These are phyloP conservation scores for Chloroclystis v-ata DNA, from an alignment of 2,888 invertebrate genomes.

Conservation along the genomic window DNA sequence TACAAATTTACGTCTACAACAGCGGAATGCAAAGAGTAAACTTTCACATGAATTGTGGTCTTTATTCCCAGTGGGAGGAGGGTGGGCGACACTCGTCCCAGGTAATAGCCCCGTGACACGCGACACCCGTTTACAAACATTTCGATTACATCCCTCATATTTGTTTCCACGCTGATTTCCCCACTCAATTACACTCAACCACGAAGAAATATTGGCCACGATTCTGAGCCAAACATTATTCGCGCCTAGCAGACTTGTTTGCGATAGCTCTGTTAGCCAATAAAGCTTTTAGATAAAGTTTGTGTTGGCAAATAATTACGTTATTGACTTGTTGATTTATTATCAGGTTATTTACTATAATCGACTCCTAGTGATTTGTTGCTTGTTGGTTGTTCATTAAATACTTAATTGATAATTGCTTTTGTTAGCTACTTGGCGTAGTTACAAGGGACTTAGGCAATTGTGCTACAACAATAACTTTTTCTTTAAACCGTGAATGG, in stretches of 20 bases:
- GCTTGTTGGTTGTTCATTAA: not conserved
- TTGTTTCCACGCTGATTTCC: constrained; percentile 61
- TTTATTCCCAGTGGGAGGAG: constrained; percentile 34
- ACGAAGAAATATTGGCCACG: constrained; percentile 25
- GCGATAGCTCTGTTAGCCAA: constrained; percentile 17
- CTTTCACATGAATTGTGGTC: constrained; percentile 35
- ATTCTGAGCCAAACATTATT: constrained; percentile 21
- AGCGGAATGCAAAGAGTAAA: constrained; percentile 27
- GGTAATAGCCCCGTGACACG: constrained; percentile 64
- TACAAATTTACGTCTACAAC: constrained; percentile 23
- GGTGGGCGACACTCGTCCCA: constrained; percentile 36
- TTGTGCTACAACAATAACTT: not conserved
- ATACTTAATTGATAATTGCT: not conserved
- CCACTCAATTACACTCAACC: constrained; percentile 47
- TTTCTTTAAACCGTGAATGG: too few species aligned
- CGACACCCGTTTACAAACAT: constrained; percentile 71
- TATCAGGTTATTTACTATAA: not conserved
- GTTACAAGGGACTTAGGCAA: too few species aligned
- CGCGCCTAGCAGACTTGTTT: constrained; percentile 17
- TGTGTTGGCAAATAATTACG: constrained; percentile 17
- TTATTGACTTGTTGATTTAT: constrained; percentile 11
- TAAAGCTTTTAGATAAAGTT: constrained; percentile 16
- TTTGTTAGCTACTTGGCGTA: not conserved
- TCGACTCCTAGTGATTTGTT: not conserved
- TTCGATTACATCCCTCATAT: constrained; percentile 68